phyloP scores from a whole-genome alignment of 2,888 invertebrate species.

The Rutpela maculata region DNA sequence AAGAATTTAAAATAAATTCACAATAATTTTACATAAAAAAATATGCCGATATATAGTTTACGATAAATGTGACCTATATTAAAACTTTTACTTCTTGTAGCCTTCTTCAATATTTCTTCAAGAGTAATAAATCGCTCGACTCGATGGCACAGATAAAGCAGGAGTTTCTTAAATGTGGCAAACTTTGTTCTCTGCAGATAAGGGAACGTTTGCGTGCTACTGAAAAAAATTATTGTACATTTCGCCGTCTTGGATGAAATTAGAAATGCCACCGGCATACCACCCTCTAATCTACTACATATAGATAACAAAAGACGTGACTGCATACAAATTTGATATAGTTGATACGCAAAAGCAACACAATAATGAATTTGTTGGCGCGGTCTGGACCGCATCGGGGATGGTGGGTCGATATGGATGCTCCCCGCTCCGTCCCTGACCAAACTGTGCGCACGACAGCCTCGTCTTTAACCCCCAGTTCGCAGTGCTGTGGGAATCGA shows the following conservation, averaged over 20 bases:
- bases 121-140: conserved; percentile 27
- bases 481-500: conserved; percentile 58
- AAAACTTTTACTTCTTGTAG: conserved; percentile 22
- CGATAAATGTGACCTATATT: background rate
- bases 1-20: too few species aligned
- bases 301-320: conserved; percentile 45
- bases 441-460: conserved; percentile 38
- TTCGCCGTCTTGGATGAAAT: conserved; percentile 18
- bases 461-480: conserved; percentile 50
- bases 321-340: conserved; percentile 64
- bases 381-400: conserved; percentile 67
- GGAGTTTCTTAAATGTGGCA: conserved; percentile 24
- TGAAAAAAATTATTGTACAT: conserved; percentile 14
- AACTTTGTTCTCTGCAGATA: conserved; percentile 25
- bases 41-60: background rate
- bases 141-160: conserved; percentile 35
- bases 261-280: conserved; percentile 24
- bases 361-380: conserved; percentile 66
- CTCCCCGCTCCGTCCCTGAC: conserved; percentile 50
- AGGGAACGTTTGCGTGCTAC: conserved; percentile 7
- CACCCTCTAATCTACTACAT: conserved; percentile 24
- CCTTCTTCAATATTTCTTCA: background rate
- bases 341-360: conserved; percentile 66
- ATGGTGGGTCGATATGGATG: conserved; percentile 64
- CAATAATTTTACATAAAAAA: too few species aligned